Evolutionary conservation across 1,140 invertebrate genomes (phyloP), one percentile per base, ranked within the genome.

Genomic region (Daktulosphaira vitifoliae): DNA sequence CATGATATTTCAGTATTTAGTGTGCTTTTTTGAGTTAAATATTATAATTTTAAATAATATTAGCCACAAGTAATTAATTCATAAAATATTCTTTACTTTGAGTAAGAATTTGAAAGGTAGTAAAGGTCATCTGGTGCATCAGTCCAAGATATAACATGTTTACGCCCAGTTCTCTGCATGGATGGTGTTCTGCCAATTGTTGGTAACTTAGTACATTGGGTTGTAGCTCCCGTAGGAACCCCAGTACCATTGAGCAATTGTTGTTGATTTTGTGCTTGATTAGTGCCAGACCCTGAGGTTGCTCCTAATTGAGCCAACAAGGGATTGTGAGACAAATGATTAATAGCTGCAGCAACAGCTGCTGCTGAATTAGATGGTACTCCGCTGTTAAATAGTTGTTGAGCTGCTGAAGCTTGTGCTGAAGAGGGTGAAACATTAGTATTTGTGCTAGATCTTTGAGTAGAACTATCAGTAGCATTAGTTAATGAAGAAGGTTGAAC

Each of bases 91-190:
- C 29, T 62, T 18, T 78, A 95, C 92, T 91, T 96, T 71, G 89
- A 91, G 71, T 82, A 80, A 70, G 90, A 87, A 37, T 89, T 92
- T 67, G 91, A 90, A 72, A 89, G 83, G 79, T 96, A 97, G 77
- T 94, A 97, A 54, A 96, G 87, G 78, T 98, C 93, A 76, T 97
- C 93, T 4, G 93, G 93, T 49, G 93, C 93, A 78, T 97, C 93
- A 85, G 95, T 92, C 92, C 92, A 96, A 72, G 91, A 95, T 72
- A 96, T 92, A 49, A 94, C 89, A 78, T 92, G 90, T 72, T 92
- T 91, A 15, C 89, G 81, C 6, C 81, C 81, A 59, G 81, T 81
- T 69, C 83, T 39, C 5, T 51, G 26, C 56, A 62, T 62, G 8
- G 56, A 62, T 0, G 56, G 56, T 29, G 56, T 62, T 9, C 56